Evolutionary conservation across 1,140 invertebrate species (phyloP).

Genomic region (Lepidurus packardi): DNA sequence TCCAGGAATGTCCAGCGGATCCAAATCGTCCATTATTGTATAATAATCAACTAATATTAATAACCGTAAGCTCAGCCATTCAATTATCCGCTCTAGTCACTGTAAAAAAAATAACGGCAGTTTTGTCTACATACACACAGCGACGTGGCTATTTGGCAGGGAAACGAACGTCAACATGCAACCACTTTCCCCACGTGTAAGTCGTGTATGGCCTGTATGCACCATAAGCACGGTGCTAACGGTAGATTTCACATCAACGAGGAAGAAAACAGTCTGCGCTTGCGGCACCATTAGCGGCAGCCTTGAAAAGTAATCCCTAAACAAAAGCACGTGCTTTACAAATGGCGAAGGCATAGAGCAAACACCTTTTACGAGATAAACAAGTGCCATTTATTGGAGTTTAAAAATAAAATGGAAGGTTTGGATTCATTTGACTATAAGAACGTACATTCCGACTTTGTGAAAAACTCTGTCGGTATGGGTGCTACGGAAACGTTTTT

Average conservation of each 20-base stretch:
- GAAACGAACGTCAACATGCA: too few species aligned
- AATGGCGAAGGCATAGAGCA: neutral
- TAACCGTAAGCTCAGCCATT: too few species aligned
- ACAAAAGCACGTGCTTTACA: neutral
- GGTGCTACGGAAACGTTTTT: slow-evolving; percentile 28
- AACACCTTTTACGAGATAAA: neutral
- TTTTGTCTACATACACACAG: too few species aligned
- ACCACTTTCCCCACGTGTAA: too few species aligned
- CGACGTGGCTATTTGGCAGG: too few species aligned
- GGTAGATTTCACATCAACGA: too few species aligned
- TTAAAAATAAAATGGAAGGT: neutral
- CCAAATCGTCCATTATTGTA: neutral
- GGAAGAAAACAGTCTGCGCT: too few species aligned
- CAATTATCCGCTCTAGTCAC: too few species aligned
- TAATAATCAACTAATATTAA: too few species aligned
- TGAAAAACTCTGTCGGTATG: slow-evolving; percentile 34
- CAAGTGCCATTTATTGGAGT: neutral
- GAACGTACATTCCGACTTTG: slow-evolving; percentile 24
- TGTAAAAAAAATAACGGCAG: too few species aligned
- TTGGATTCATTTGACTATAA: neutral
- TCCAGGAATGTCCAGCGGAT: slow-evolving; percentile 26
- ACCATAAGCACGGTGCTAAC: too few species aligned
- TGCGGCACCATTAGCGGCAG: neutral
- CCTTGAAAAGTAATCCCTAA: neutral
- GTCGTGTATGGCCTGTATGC: too few species aligned